phyloP scores from a whole-genome alignment of 2,113 vertebrate species.

The Rattus rattus region DNA sequence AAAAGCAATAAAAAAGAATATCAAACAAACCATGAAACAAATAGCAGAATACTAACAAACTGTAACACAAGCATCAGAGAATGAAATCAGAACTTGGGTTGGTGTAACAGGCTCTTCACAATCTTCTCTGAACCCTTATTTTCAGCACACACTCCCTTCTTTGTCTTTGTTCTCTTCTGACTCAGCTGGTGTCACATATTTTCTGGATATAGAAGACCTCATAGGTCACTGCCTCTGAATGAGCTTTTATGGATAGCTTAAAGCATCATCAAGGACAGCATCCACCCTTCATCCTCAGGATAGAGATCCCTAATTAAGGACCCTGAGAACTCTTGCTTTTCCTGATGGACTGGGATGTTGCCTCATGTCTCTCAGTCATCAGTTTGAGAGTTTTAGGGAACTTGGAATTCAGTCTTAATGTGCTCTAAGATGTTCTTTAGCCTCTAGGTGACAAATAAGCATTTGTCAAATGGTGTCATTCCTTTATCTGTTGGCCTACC shows the following conservation, averaged over 20 bases:
- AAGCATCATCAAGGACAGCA: background rate
- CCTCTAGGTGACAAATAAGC: background rate
- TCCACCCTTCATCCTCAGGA: background rate
- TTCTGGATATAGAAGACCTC: background rate
- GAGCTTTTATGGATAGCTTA: background rate
- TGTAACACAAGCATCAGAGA: background rate
- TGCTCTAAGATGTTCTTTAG: background rate
- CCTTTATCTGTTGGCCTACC: background rate
- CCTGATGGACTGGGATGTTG: background rate
- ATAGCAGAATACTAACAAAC: background rate
- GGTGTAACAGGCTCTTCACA: background rate
- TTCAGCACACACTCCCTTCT: background rate
- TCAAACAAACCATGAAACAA: background rate
- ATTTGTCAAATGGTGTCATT: background rate
- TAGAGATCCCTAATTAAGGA: background rate
- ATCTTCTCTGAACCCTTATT: background rate
- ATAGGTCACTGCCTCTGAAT: background rate
- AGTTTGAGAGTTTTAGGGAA: background rate
- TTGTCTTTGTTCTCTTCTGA: background rate
- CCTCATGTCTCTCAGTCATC: background rate
- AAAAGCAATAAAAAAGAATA: constrained; percentile 12
- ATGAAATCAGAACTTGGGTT: background rate
- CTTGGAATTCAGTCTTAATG: background rate
- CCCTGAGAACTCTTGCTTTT: background rate
- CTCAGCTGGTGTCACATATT: background rate